Base-by-base conservation (phyloP, 2,888 invertebrate genomes). In the Carabus problematicus region DNA sequence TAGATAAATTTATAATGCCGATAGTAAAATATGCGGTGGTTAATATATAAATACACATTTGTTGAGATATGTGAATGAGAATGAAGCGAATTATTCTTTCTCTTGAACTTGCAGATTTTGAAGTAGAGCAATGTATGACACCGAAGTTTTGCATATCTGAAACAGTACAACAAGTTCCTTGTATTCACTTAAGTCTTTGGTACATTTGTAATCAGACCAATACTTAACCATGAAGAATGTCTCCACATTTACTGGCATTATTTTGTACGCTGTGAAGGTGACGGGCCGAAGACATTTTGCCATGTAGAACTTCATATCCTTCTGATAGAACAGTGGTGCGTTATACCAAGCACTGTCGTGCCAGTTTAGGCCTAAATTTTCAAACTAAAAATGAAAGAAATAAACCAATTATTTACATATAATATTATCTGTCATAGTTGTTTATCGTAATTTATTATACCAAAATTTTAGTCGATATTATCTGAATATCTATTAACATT, bases 201-300 rank as follows among this genome's bases (percentile, higher is more conserved):
- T 9, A 45, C 7, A n/a, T 4, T 19, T 12, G 29, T 8, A 29
- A 12, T 45, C 19, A 59, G 42, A 14, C 9, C 8, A 19, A 61
- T 29, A 29, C 29, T 29, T 47, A 3, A 64, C 64, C 3, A 42
- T 4, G n/a, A 55, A 11, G 39, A 8, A 64, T 1, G 64, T 45
- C n/a, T 64, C 29, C 9, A 64, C n/a, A 56, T 64, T 64, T 29
- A 64, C 64, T 11, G 64, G 64, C 56, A 56, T 64, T 1, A 64
- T 55, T 45, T 64, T 64, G 11, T 45, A 43, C 8, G 64, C 64
- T 7, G 58, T 64, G 2, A 64, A n/a, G 12, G 39, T 64, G 9
- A 64, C 56, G 11, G 64, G 47, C 14, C 43, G 55, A 7, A 18
- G 11, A 14, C 45, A 56, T 4, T 45, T 42, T 6, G 14, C 12